Evolutionary conservation across 1,140 invertebrate species (phyloP), one percentile per base, ranked within the genome.

Genomic region (Spodoptera frugiperda): DNA sequence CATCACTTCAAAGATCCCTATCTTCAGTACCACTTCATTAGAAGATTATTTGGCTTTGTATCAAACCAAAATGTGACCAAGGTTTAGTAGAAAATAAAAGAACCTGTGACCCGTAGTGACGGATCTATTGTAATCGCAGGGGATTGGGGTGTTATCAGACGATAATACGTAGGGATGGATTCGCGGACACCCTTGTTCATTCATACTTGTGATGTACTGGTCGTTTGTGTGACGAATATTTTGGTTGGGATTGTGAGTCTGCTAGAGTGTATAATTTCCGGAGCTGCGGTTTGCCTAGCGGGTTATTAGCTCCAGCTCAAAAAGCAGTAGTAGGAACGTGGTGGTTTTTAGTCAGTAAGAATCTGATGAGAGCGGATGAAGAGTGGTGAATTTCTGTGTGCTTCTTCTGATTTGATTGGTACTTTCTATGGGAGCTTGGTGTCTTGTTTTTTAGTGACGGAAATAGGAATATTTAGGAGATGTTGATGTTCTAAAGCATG

Each of bases 121-220:
- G 71, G 83, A 67, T 84, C 68, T 72, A 87, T 90, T 90, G 90
- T 93, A 84, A 88, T 91, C 87, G 81, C 83, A 84, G 78, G 87
- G 90, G 89, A 90, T 92, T 92, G 89, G 87, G 87, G 90, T 88
- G 84, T 87, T 88, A 89, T 91, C 79, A 83, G 80, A 83, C 80
- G 87, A 87, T 92, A 93, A 93, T 91, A 86, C 77, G 84, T 80
- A 84, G 87, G 89, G 87, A 70, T 68, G 85, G 53, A 67, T 67
- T 72, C 59, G 71, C 55, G 33, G 19, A 55, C 8, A 19, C 57
- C 72, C 68, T 61, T 51, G 48, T 76, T 78, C 53, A 48, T 65
- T 78, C 53, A 46, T 65, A 39, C 11, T 48, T 19, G 84, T 57
- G 71, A 88, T 84, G 86, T 73, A 87, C 73, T 3, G 77, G 4